Percentiles rank a stretch among this genome's conserved stretches.
These are phyloP conservation scores for Sander vitreus DNA, from an alignment of 2,113 vertebrate genomes.

Conservation along the genomic window DNA sequence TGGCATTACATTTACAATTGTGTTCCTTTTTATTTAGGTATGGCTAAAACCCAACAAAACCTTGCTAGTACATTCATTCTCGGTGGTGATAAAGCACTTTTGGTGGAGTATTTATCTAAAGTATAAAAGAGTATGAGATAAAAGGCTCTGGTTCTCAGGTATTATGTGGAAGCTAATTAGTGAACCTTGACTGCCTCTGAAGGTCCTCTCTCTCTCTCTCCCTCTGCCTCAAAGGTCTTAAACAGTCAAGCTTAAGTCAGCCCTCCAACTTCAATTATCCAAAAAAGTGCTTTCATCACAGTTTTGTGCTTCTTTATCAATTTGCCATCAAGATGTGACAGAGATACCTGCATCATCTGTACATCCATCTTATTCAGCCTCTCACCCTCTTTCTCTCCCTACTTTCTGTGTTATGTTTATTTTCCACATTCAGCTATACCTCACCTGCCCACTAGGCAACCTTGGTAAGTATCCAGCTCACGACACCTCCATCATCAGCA, in stretches of 20 bases:
- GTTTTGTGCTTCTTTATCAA: conserved; percentile 13
- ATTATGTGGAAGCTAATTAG: conserved; percentile 38
- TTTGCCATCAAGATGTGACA: not conserved
- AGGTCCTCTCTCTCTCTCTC: conserved; percentile 17
- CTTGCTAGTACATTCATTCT: not conserved
- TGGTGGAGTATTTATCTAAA: conserved; percentile 40
- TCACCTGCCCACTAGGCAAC: not conserved
- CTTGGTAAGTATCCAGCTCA: not conserved
- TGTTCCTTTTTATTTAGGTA: not conserved
- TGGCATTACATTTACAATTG: not conserved
- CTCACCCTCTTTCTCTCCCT: not conserved
- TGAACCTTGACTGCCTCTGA: conserved; percentile 41
- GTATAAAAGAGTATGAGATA: conserved; percentile 27
- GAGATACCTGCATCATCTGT: not conserved
- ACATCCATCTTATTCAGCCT: not conserved
- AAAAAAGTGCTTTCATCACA: not conserved
- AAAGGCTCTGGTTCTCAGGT: conserved; percentile 29
- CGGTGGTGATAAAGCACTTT: conserved; percentile 18
- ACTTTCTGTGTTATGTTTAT: not conserved
- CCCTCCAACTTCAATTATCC: not conserved
- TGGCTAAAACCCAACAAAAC: not conserved
- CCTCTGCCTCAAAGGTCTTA: conserved; percentile 23
- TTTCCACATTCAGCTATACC: not conserved
- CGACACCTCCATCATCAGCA: not conserved
- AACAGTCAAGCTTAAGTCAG: conserved; percentile 4